These are phyloP conservation scores for Parasteatoda lunata DNA, from an alignment of 2,888 invertebrate genomes.

Conservation along the genomic window DNA sequence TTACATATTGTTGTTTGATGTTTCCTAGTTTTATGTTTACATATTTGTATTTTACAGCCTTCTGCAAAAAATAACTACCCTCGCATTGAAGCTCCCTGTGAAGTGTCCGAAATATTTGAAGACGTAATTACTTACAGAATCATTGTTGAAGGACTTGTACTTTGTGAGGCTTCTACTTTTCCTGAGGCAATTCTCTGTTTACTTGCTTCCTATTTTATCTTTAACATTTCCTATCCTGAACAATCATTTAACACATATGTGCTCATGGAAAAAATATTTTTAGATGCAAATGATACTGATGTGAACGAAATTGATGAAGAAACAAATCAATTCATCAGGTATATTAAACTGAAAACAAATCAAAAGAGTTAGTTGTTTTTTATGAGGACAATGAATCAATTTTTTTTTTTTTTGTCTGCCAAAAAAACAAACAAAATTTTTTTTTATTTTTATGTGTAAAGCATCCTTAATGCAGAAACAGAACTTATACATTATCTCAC, in stretches of 20 bases:
- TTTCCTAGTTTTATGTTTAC: too few species aligned
- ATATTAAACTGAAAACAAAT: constrained; percentile 23
- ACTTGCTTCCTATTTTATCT: constrained; percentile 39
- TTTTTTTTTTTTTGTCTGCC: background rate
- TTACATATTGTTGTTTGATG: too few species aligned
- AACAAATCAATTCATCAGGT: constrained; percentile 13
- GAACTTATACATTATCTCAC: too few species aligned
- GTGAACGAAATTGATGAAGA: constrained; percentile 18
- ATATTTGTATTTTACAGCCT: constrained; percentile 12
- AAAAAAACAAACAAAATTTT: too few species aligned
- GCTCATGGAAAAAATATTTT: constrained; percentile 35
- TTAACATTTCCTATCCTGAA: constrained; percentile 54
- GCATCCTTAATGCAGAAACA: too few species aligned
- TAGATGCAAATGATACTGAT: constrained; percentile 38
- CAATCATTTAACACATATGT: constrained; percentile 12
- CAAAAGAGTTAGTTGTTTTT: too few species aligned
- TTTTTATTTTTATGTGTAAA: too few species aligned
- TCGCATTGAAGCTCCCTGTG: constrained; percentile 14
- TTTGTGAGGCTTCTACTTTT: constrained; percentile 44
- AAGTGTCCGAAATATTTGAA: constrained; percentile 8
- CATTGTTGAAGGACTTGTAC: constrained; percentile 8
- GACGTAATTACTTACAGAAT: constrained; percentile 20
- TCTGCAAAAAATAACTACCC: background rate
- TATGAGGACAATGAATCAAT: background rate
- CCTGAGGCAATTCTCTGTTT: constrained; percentile 40